A percentile compares a stretch with the other conserved stretches of the same genome.
These are phyloP conservation scores for Aulostomus chinensis DNA, from an alignment of 2,797 vertebrate species.

Conservation along the genomic window DNA sequence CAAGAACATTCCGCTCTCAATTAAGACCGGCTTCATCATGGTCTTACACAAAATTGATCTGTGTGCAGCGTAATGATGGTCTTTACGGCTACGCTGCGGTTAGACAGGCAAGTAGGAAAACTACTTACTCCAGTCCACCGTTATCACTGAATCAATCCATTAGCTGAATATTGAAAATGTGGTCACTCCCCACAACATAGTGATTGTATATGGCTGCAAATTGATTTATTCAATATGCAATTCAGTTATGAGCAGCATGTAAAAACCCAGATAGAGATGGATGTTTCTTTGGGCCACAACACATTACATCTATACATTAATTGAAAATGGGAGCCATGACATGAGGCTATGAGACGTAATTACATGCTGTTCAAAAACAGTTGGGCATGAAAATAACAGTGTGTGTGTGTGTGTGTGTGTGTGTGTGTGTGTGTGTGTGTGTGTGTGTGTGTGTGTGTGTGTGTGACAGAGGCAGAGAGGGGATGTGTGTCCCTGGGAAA, in stretches of 20 bases:
- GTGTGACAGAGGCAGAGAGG: too few species aligned
- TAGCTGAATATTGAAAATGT: constrained; percentile 77
- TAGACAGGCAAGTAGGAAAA: constrained; percentile 69
- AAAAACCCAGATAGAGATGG: constrained; percentile 74
- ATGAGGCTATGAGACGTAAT: constrained; percentile 53
- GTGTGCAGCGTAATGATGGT: constrained; percentile 72
- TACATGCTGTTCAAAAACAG: constrained; percentile 51
- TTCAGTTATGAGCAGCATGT: constrained; percentile 79
- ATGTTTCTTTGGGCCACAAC: constrained; percentile 61
- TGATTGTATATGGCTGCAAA: constrained; percentile 76
- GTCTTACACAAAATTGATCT: too few species aligned
- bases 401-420: constrained; percentile 22
- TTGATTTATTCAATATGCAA: constrained; percentile 80
- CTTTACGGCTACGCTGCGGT: constrained; percentile 74
- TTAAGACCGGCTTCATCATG: constrained; percentile 40
- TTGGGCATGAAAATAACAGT: constrained; percentile 39
- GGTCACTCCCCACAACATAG: constrained; percentile 75
- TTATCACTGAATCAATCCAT: constrained; percentile 79
- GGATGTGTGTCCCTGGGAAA: constrained; percentile 53
- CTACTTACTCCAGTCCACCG: constrained; percentile 70
- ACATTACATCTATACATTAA: constrained; percentile 72
- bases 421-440: constrained; percentile 20
- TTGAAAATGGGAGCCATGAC: constrained; percentile 62
- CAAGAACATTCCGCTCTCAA: constrained; percentile 39
- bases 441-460: constrained; percentile 12